Evolutionary conservation across 1,140 invertebrate species (phyloP).

Genomic region (Linepithema humile): DNA sequence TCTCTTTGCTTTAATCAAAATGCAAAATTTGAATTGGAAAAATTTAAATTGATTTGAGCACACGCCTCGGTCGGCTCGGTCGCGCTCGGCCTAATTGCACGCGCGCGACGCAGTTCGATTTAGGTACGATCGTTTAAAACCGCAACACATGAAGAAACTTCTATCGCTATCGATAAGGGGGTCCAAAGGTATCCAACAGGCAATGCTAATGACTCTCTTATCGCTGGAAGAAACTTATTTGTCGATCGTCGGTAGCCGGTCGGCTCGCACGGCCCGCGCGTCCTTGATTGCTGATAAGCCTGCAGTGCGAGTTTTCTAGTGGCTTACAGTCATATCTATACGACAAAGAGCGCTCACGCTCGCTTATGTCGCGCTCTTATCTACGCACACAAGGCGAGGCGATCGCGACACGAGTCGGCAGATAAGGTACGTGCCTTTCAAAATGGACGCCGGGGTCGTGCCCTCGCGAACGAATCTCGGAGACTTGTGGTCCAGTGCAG

Average conservation of each 20-base stretch:
- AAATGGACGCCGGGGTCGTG: conserved; percentile 63
- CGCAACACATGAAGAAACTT: not conserved
- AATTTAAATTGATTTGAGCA: not conserved
- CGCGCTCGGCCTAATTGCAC: not conserved
- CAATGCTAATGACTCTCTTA: conserved; percentile 45
- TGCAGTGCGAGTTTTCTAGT: conserved; percentile 41
- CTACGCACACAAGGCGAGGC: conserved; percentile 24
- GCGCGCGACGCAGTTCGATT: not conserved
- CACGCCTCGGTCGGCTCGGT: not conserved
- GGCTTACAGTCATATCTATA: not conserved
- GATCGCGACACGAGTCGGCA: conserved; percentile 47
- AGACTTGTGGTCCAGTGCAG: not conserved
- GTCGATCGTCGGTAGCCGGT: conserved; percentile 9
- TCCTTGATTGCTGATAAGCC: conserved; percentile 52
- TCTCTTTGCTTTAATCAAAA: no score
- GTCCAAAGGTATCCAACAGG: conserved; percentile 53
- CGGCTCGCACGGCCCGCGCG: not conserved
- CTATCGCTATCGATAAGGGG: conserved; percentile 40
- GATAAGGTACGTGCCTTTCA: conserved; percentile 62
- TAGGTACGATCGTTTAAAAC: conserved; percentile 2
- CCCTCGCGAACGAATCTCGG: conserved; percentile 34
- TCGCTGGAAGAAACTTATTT: conserved; percentile 53
- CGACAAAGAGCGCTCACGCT: not conserved
- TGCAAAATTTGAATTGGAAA: not conserved
- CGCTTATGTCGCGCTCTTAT: conserved; percentile 48